phyloP scores from a whole-genome alignment of 1,140 invertebrate genomes.

The Agrilus planipennis region DNA sequence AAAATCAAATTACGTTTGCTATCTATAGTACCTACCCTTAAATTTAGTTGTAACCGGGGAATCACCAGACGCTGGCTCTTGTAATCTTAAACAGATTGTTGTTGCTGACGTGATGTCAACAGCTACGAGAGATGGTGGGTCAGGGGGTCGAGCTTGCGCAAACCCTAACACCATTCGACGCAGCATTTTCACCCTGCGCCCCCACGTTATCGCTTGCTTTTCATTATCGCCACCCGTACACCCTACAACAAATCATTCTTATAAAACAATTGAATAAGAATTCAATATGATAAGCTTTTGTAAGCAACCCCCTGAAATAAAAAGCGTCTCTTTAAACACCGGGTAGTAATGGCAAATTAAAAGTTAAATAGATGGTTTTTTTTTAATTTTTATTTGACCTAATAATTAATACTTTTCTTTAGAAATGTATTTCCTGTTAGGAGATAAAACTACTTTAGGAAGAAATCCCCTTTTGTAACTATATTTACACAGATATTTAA shows the following conservation, averaged over 20 bases:
- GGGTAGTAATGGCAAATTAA: too few species aligned
- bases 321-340: too few species aligned
- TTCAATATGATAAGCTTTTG: background rate
- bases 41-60: constrained; percentile 79
- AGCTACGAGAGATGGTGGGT: constrained; percentile 59
- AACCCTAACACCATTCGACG: constrained; percentile 49
- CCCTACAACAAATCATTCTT: constrained; percentile 42
- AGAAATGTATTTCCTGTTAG: too few species aligned
- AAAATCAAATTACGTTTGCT: background rate
- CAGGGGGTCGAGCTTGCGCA: constrained; percentile 60
- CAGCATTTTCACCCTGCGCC: constrained; percentile 67
- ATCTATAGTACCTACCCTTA: constrained; percentile 49
- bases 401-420: too few species aligned
- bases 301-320: background rate
- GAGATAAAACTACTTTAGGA: too few species aligned
- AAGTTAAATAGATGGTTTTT: too few species aligned
- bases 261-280: too few species aligned
- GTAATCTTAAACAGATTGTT: constrained; percentile 60
- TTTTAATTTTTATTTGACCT: too few species aligned
- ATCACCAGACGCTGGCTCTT: constrained; percentile 51
- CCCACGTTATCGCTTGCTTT: constrained; percentile 78
- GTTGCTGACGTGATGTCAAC: constrained; percentile 74
- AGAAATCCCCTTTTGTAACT: too few species aligned
- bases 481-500: too few species aligned
- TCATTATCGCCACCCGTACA: constrained; percentile 62